These are phyloP conservation scores for Cerastis rubricosa DNA, from an alignment of 2,888 invertebrate genomes.

Conservation along the genomic window DNA sequence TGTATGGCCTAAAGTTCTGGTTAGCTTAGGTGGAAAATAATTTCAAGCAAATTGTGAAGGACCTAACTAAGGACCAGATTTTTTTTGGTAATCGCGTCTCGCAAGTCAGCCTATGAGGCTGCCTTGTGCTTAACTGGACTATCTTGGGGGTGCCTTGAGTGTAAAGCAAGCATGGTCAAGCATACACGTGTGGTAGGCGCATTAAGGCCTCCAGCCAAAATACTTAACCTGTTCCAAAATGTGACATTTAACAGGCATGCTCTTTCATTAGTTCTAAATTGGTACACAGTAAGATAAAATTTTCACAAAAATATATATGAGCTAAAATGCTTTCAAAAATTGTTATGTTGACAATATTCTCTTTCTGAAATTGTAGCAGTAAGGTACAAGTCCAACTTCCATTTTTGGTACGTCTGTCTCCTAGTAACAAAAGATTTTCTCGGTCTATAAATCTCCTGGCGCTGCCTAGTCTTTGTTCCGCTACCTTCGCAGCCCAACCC, in stretches of 20 bases:
- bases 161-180: too few species aligned
- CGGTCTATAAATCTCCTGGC: neutral
- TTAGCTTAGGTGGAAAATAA: neutral
- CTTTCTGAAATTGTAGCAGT: neutral
- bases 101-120: too few species aligned
- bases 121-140: too few species aligned
- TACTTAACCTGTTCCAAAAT: neutral
- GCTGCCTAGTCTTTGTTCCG: slow-evolving; percentile 16
- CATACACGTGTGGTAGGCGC: too few species aligned
- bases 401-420: neutral
- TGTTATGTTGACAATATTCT: neutral
- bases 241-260: neutral
- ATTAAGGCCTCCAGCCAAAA: neutral
- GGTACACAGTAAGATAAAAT: neutral
- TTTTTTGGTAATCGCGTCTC: too few species aligned
- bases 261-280: neutral
- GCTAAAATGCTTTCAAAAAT: too few species aligned
- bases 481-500: slow-evolving; percentile 52
- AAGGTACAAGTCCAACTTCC: neutral
- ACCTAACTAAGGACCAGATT: neutral
- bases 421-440: neutral
- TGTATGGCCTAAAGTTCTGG: neutral
- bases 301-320: too few species aligned
- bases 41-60: neutral
- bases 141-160: too few species aligned